These are phyloP conservation scores for Mechanitis messenoides DNA, from an alignment of 2,888 invertebrate genomes.

Conservation along the genomic window DNA sequence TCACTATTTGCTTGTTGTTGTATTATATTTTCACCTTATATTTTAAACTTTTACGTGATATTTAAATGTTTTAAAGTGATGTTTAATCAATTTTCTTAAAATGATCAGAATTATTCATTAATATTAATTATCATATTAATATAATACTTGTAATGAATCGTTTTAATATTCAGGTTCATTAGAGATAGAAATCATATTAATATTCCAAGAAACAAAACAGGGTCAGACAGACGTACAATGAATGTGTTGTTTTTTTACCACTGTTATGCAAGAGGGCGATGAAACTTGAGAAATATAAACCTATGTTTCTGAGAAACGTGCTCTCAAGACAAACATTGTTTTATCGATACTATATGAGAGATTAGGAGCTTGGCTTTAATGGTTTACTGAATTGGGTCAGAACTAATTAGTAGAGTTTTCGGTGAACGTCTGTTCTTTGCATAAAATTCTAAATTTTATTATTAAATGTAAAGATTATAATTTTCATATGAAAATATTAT, in stretches of 20 bases:
- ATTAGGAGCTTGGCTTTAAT: conserved; percentile 55
- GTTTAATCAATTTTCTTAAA: too few relatives aligned
- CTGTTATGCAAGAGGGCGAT: conserved; percentile 64
- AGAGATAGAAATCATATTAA: not conserved
- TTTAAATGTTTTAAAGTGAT: too few relatives aligned
- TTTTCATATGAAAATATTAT: not conserved
- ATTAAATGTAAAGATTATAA: not conserved
- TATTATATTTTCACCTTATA: too few relatives aligned
- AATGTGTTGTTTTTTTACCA: conserved; percentile 44
- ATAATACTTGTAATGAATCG: too few relatives aligned
- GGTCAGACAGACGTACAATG: conserved; percentile 53
- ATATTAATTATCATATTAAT: too few relatives aligned
- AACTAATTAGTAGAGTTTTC: conserved; percentile 22
- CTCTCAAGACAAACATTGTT: conserved; percentile 67
- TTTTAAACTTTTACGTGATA: too few relatives aligned
- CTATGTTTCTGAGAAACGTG: conserved; percentile 69
- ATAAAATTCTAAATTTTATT: conserved; percentile 1
- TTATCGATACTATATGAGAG: conserved; percentile 65
- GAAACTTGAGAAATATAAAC: conserved; percentile 53
- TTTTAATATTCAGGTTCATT: too few relatives aligned
- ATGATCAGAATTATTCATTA: too few relatives aligned
- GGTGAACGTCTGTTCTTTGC: conserved; percentile 31
- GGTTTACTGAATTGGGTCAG: conserved; percentile 33
- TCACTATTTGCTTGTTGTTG: too few relatives aligned
- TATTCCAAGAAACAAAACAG: conserved; percentile 38